These are phyloP conservation scores for Centrocercus urophasianus DNA, from an alignment of 2,113 vertebrate genomes.

Conservation along the genomic window DNA sequence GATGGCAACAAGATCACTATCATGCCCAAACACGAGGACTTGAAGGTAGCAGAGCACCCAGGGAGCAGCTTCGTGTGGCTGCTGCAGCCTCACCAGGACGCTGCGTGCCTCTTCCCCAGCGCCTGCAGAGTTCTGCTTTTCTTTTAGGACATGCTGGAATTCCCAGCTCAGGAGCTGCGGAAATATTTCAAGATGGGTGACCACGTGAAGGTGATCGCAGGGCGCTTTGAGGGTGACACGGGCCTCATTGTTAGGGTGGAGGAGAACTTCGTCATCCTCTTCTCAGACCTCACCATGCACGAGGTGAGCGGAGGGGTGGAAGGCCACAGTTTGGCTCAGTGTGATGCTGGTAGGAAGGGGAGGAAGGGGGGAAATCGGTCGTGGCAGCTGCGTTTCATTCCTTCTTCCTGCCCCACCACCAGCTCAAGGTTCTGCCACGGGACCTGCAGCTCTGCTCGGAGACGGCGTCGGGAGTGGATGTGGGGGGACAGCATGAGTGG, in stretches of 20 bases:
- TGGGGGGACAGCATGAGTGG: conserved; percentile 96
- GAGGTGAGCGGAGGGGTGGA: conserved; percentile 76
- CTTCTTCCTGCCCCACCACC: background rate
- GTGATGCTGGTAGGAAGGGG: too few relatives aligned
- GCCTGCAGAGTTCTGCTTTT: rapidly evolving
- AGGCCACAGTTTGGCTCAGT: too few relatives aligned
- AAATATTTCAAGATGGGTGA: conserved; percentile 98
- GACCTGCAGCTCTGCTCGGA: conserved; percentile 96
- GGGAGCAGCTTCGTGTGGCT: too few relatives aligned
- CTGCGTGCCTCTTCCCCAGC: rapidly evolving
- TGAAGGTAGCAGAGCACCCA: conserved; percentile 81
- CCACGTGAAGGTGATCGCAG: conserved; percentile 96
- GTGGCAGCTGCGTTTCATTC: rapidly evolving
- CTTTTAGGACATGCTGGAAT: conserved; percentile 91
- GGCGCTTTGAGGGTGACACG: conserved; percentile 93
- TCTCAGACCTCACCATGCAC: conserved; percentile 96
- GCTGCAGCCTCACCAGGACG: rapidly evolving
- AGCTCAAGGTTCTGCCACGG: conserved; percentile 93
- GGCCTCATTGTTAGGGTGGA: conserved; percentile 95
- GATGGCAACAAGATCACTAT: conserved; percentile 98
- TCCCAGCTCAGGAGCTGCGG: conserved; percentile 91
- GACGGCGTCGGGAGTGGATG: conserved; percentile 93
- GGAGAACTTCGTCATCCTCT: conserved; percentile 96
- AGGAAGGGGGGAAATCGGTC: background rate
- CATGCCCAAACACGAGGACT: conserved; percentile 95